Percentiles rank a stretch among this genome's conserved stretches.
Evolutionary conservation across 2,888 invertebrate genomes (phyloP).

Genomic region (Stenotaenia linearis): DNA sequence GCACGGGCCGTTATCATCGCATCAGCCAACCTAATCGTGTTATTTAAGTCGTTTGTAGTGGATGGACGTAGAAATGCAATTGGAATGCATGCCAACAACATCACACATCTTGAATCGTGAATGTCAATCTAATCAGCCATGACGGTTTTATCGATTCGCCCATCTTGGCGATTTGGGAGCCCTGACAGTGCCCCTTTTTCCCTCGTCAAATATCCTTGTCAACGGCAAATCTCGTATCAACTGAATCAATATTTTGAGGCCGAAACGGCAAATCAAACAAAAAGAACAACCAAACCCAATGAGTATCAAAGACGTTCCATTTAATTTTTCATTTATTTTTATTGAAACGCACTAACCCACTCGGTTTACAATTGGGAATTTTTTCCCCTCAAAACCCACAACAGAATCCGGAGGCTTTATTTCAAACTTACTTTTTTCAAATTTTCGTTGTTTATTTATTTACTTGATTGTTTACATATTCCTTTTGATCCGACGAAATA

Average conservation of each 20-base stretch:
- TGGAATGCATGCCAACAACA: conserved; percentile 26
- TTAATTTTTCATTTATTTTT: conserved; percentile 1
- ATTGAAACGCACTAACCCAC: background rate
- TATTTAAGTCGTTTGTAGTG: conserved; percentile 19
- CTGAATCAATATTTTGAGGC: background rate
- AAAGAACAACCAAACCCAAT: background rate
- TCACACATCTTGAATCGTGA: conserved; percentile 15
- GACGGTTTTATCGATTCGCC: conserved; percentile 2
- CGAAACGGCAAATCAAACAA: background rate
- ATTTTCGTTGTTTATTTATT: background rate
- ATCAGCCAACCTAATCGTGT: conserved; percentile 13
- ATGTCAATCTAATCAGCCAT: conserved; percentile 23
- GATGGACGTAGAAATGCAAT: conserved; percentile 26
- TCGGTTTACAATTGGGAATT: no score
- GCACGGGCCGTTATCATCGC: background rate
- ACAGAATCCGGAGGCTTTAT: background rate
- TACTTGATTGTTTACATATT: background rate
- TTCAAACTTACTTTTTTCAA: background rate
- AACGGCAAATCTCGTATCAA: background rate
- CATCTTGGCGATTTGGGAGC: background rate
- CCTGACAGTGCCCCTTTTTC: conserved; percentile 10
- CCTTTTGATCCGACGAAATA: background rate
- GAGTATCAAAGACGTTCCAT: background rate
- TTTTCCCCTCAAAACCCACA: background rate
- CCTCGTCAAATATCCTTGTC: conserved; percentile 24